A percentile compares a stretch with the other conserved stretches of the same genome.
Evolutionary conservation across 2,113 vertebrate genomes (phyloP).

Genomic region (Tetrax tetrax): DNA sequence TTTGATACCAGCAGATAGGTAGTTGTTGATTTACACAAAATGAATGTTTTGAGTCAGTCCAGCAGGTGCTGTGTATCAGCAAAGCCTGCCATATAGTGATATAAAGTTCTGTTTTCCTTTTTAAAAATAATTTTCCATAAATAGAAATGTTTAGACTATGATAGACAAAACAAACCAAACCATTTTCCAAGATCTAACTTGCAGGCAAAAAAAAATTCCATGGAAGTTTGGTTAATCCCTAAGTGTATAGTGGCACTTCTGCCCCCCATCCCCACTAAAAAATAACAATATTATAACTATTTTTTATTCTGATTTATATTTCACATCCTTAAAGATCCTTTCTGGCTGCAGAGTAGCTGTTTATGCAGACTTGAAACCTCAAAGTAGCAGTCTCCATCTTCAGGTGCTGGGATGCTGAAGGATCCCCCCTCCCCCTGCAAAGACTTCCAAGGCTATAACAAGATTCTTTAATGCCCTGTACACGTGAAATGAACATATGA

Average conservation of each 20-base stretch:
- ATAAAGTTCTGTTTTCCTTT: neutral
- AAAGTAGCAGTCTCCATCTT: neutral
- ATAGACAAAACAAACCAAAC: neutral
- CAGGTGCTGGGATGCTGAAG: neutral
- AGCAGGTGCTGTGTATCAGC: neutral
- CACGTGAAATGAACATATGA: fast-evolving
- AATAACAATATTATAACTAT: neutral
- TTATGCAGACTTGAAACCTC: neutral
- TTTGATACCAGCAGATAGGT: neutral
- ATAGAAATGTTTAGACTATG: neutral
- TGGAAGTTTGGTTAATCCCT: neutral
- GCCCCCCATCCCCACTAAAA: neutral
- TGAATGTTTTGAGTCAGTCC: neutral
- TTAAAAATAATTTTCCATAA: neutral
- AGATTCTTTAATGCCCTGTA: neutral
- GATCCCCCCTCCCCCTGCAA: neutral
- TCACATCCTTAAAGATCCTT: neutral
- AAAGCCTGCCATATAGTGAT: neutral
- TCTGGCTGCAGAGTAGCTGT: neutral
- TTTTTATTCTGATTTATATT: neutral
- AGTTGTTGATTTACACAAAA: neutral
- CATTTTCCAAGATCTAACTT: neutral
- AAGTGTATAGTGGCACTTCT: neutral
- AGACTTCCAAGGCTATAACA: neutral
- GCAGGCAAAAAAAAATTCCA: neutral